A percentile compares a stretch with the other conserved stretches of the same genome.
phyloP scores from a whole-genome alignment of 2,113 vertebrate genomes.

The Girardinichthys multiradiatus region DNA sequence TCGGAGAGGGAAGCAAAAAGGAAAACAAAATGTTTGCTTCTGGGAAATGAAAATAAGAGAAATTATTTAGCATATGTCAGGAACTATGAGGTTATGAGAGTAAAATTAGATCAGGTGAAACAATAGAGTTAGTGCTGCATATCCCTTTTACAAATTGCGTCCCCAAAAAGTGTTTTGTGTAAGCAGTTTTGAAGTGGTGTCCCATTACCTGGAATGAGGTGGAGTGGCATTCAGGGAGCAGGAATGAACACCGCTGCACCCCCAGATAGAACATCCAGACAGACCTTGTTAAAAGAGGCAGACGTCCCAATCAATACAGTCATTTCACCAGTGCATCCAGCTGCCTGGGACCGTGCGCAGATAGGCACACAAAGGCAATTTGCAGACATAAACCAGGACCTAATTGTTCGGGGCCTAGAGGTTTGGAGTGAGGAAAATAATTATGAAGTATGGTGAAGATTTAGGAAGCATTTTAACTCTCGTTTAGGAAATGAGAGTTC shows the following conservation, averaged over 20 bases:
- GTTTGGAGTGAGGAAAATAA: slow-evolving; percentile 67
- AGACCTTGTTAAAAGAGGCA: slow-evolving; percentile 79
- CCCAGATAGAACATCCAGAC: slow-evolving; percentile 63
- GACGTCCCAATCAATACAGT: slow-evolving; percentile 76
- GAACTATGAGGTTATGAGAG: slow-evolving; percentile 39
- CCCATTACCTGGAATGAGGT: slow-evolving; percentile 64
- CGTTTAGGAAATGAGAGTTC: slow-evolving; percentile 75
- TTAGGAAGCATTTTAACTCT: slow-evolving; percentile 74
- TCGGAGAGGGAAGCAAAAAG: slow-evolving; percentile 22
- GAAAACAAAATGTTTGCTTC: slow-evolving; percentile 26
- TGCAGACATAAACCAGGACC: slow-evolving; percentile 75
- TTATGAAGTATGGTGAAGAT: slow-evolving; percentile 65
- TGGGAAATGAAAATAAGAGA: neutral
- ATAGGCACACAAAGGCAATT: slow-evolving; percentile 70
- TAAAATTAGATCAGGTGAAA: slow-evolving; percentile 48
- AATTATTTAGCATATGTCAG: slow-evolving; percentile 37
- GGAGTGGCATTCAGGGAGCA: slow-evolving; percentile 64
- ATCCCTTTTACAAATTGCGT: slow-evolving; percentile 47
- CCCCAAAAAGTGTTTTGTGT: slow-evolving; percentile 60
- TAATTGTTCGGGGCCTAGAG: slow-evolving; percentile 77
- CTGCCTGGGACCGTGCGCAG: slow-evolving; percentile 66
- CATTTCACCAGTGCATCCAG: slow-evolving; percentile 67
- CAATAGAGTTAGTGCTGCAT: slow-evolving; percentile 27
- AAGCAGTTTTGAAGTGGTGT: slow-evolving; percentile 69
- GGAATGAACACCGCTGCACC: slow-evolving; percentile 52